phyloP scores from a whole-genome alignment of 2,888 invertebrate species.

The Drosophila paranaensis region DNA sequence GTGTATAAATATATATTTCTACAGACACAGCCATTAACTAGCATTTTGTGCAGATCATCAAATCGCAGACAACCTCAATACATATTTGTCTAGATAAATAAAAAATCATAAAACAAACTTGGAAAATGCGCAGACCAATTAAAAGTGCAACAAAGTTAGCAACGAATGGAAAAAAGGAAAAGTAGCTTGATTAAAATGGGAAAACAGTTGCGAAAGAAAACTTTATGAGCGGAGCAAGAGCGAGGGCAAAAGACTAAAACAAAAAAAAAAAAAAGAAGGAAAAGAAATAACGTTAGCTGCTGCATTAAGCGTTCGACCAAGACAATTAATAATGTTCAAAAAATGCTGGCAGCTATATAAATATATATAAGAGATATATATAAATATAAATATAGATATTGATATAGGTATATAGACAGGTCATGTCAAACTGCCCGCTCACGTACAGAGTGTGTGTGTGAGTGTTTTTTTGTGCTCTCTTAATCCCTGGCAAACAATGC shows the following conservation, averaged over 20 bases:
- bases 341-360: slow-evolving; percentile 26
- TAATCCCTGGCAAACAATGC: slow-evolving; percentile 68
- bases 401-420: slow-evolving; percentile 48
- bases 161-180: slow-evolving; percentile 25
- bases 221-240: slow-evolving; percentile 11
- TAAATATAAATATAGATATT: slow-evolving; percentile 56
- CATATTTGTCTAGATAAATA: slow-evolving; percentile 18
- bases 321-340: slow-evolving; percentile 70
- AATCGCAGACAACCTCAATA: slow-evolving; percentile 18
- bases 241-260: not conserved
- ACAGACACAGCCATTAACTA: not conserved
- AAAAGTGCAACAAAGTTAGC: slow-evolving; percentile 62
- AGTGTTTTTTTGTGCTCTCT: slow-evolving; percentile 20
- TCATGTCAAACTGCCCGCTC: slow-evolving; percentile 30
- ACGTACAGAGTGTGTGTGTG: not conserved
- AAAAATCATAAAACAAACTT: slow-evolving; percentile 51
- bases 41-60: slow-evolving; percentile 32
- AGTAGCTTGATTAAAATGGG: slow-evolving; percentile 27
- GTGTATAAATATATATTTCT: not conserved
- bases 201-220: slow-evolving; percentile 30
- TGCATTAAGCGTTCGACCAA: slow-evolving; percentile 45
- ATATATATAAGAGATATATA: slow-evolving; percentile 6
- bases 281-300: slow-evolving; percentile 50
- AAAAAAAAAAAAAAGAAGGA: too few relatives aligned
- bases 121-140: slow-evolving; percentile 59